phyloP scores from a whole-genome alignment of 2,797 vertebrate genomes.

The Gorsachius magnificus region DNA sequence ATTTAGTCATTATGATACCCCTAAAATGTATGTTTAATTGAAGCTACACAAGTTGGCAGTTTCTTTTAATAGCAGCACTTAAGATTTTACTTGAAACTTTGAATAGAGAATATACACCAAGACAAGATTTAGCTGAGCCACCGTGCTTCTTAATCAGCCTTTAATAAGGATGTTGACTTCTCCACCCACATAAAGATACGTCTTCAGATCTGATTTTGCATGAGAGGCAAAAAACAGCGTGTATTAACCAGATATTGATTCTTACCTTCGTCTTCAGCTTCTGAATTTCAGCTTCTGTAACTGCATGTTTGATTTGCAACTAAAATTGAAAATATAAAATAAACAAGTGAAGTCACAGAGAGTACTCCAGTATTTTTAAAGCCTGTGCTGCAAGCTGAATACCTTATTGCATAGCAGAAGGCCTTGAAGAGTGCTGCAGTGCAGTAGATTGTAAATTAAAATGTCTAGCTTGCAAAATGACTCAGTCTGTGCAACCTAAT shows the following conservation, averaged over 20 bases:
- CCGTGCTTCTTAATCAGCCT: not conserved
- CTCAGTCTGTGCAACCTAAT: constrained; percentile 72
- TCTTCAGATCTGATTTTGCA: constrained; percentile 26
- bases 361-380: constrained; percentile 60
- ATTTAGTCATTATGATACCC: not conserved
- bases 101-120: not conserved
- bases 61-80: constrained; percentile 29
- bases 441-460: constrained; percentile 79
- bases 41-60: not conserved
- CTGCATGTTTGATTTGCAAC: constrained; percentile 99
- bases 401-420: constrained; percentile 66
- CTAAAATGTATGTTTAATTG: not conserved
- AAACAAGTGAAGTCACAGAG: constrained; percentile 68
- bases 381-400: constrained; percentile 60
- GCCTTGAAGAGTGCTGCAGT: constrained; percentile 69
- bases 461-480: constrained; percentile 74
- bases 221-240: not conserved
- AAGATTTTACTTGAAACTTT: constrained; percentile 12
- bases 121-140: constrained; percentile 15
- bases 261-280: constrained; percentile 99
- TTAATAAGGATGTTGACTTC: constrained; percentile 40
- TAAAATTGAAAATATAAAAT: constrained; percentile 80
- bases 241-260: constrained; percentile 13
- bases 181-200: constrained; percentile 42
- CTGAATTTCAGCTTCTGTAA: constrained; percentile 99